Percentiles rank a stretch among this genome's conserved stretches.
These are phyloP conservation scores for Pachyseris speciosa DNA, from an alignment of 64 coral and sea anemone species.

Conservation along the genomic window DNA sequence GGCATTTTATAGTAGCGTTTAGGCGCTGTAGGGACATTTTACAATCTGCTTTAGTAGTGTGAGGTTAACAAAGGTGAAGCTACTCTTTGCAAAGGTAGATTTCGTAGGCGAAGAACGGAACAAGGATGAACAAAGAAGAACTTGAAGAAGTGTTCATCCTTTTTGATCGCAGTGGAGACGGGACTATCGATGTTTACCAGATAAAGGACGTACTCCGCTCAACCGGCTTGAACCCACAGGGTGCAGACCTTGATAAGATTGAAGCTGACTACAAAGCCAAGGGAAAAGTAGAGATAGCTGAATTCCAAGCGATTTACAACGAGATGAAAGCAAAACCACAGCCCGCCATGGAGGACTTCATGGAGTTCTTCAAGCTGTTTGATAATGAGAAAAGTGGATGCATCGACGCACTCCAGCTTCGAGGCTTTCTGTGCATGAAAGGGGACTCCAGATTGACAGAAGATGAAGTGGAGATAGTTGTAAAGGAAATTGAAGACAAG, in stretches of 20 bases:
- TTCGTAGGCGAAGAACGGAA: not conserved
- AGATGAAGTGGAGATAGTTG: constrained; percentile 1
- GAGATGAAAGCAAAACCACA: constrained; percentile 58
- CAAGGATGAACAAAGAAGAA: constrained; percentile 32
- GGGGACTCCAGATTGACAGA: constrained; percentile 55
- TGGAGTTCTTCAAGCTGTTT: constrained; percentile 57
- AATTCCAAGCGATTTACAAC: constrained; percentile 55
- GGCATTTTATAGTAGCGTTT: not conserved
- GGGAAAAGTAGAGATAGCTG: constrained; percentile 19
- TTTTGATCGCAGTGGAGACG: constrained; percentile 52
- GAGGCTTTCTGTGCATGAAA: constrained; percentile 45
- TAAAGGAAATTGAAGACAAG: constrained; percentile 18
- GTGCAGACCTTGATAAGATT: constrained; percentile 57
- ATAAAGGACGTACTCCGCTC: constrained; percentile 52
- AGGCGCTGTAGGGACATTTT: not conserved
- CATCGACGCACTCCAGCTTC: constrained; percentile 41
- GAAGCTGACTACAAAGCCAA: constrained; percentile 56
- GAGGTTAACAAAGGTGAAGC: not conserved
- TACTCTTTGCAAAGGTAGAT: not conserved
- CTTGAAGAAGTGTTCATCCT: constrained; percentile 57
- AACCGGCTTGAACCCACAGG: constrained; percentile 55
- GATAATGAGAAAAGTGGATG: constrained; percentile 56
- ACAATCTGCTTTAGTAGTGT: not conserved
- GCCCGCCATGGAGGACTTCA: constrained; percentile 63
- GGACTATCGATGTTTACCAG: constrained; percentile 6